These are phyloP conservation scores for Sthenelais limicola DNA, from an alignment of 2,888 invertebrate genomes.

Conservation along the genomic window DNA sequence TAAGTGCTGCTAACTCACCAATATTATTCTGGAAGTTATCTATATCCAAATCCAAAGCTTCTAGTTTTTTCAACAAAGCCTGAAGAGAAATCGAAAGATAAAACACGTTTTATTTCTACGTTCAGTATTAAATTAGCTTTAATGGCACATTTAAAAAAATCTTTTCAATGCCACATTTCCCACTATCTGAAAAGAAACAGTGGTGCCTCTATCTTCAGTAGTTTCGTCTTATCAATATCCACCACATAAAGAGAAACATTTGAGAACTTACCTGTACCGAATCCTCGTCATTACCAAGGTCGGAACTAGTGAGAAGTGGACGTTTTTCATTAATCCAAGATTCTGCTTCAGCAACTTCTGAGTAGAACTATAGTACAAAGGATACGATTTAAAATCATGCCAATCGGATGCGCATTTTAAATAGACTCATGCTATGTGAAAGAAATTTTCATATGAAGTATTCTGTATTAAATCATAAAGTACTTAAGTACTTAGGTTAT, in stretches of 20 bases:
- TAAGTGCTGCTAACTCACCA: slow-evolving; percentile 80
- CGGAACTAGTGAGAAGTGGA: slow-evolving; percentile 77
- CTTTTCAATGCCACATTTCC: too few relatives aligned
- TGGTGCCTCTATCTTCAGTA: too few relatives aligned
- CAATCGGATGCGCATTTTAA: too few relatives aligned
- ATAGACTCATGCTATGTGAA: too few relatives aligned
- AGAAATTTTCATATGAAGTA: too few relatives aligned
- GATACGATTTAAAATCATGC: neutral
- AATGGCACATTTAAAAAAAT: too few relatives aligned
- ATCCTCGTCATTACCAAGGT: slow-evolving; percentile 94
- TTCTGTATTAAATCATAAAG: too few relatives aligned
- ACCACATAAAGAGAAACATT: slow-evolving; percentile 17
- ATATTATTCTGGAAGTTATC: slow-evolving; percentile 81
- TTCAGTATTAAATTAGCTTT: neutral
- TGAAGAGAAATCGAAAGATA: slow-evolving; percentile 44
- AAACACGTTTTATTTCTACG: too few relatives aligned
- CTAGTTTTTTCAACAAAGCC: slow-evolving; percentile 84
- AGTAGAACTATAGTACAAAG: slow-evolving; percentile 79
- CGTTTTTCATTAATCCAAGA: slow-evolving; percentile 93
- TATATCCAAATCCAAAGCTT: slow-evolving; percentile 86
- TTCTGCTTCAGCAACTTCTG: slow-evolving; percentile 91
- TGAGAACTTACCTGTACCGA: slow-evolving; percentile 78
- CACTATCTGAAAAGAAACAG: too few relatives aligned
- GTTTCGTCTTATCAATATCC: too few relatives aligned
- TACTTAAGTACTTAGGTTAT: too few relatives aligned